Conservation (phyloP, 1,140 invertebrate genomes). For the Scaptomyza pallida region DNA sequence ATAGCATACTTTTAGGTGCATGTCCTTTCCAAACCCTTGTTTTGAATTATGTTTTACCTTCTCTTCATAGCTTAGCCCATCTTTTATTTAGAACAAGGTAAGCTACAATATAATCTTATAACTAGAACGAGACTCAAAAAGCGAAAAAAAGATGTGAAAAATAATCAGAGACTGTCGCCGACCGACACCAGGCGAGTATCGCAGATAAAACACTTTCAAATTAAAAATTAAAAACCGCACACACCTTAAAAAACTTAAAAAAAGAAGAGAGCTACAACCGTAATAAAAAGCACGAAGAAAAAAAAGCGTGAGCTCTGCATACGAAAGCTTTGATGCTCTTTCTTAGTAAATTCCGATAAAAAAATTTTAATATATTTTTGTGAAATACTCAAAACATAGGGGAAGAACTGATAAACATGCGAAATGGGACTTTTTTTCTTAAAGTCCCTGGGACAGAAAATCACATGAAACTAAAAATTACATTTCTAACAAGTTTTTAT, state of each 20-base stretch:
- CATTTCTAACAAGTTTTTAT: no score
- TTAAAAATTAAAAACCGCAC: slow-evolving; percentile 39
- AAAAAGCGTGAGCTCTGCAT: neutral
- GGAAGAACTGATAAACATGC: no score
- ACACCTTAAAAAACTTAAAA: slow-evolving; percentile 38
- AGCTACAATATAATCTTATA: neutral
- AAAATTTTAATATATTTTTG: no score
- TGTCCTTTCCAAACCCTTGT: neutral
- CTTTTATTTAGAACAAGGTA: neutral
- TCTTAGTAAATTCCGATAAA: no score
- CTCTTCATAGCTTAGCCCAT: neutral
- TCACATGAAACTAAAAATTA: no score
- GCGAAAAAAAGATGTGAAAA: neutral
- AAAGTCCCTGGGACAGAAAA: no score
- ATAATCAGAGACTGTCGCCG: neutral
- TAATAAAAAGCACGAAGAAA: slow-evolving; percentile 1
- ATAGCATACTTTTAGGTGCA: slow-evolving; percentile 18
- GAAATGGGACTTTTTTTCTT: no score
- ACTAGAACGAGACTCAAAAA: neutral
- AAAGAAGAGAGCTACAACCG: slow-evolving; percentile 27
- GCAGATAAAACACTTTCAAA: slow-evolving; percentile 43
- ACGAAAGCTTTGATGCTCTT: slow-evolving; percentile 7
- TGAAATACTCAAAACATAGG: no score
- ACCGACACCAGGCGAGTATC: neutral
- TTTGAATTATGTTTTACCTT: neutral